Percentiles rank a stretch among this genome's conserved stretches.
These are phyloP conservation scores for Ormyrus nitidulus DNA, from an alignment of 2,888 invertebrate genomes.

Conservation along the genomic window DNA sequence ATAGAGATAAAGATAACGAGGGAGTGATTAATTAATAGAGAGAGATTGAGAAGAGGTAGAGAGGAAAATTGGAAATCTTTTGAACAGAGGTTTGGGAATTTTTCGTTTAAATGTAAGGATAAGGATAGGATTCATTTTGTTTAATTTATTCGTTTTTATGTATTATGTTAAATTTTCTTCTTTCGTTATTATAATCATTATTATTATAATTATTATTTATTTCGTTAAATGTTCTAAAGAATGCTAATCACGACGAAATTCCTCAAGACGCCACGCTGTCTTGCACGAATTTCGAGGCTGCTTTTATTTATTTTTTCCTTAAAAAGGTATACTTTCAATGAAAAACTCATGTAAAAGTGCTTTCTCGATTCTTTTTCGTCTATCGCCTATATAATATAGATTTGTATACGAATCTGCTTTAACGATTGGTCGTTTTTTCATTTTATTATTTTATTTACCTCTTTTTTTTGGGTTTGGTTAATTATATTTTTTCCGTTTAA, in stretches of 20 bases:
- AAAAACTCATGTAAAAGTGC: conserved; percentile 64
- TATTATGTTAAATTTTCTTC: conserved; percentile 14
- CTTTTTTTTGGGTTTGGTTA: conserved; percentile 48
- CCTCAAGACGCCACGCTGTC: background rate
- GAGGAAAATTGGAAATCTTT: conserved; percentile 43
- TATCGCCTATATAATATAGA: conserved; percentile 57
- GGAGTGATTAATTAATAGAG: conserved; percentile 9
- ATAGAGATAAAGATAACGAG: conserved; percentile 36
- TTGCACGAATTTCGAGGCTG: background rate
- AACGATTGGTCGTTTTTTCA: conserved; percentile 71
- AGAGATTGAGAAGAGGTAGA: conserved; percentile 40
- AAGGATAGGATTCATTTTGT: conserved; percentile 27
- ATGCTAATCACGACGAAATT: conserved; percentile 11
- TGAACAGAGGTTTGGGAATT: conserved; percentile 15
- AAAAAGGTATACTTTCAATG: conserved; percentile 62
- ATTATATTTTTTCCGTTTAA: conserved; percentile 1
- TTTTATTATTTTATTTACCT: conserved; percentile 42
- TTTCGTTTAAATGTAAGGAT: conserved; percentile 1
- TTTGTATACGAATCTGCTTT: conserved; percentile 60
- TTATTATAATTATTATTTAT: conserved; percentile 18
- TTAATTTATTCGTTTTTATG: conserved; percentile 2
- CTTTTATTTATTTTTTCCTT: conserved; percentile 26
- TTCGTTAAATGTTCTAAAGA: conserved; percentile 29
- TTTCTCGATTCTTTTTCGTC: conserved; percentile 58
- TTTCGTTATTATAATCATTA: conserved; percentile 17